Conservation (phyloP, 2,888 invertebrate genomes). For the Drosophila infuscata region DNA sequence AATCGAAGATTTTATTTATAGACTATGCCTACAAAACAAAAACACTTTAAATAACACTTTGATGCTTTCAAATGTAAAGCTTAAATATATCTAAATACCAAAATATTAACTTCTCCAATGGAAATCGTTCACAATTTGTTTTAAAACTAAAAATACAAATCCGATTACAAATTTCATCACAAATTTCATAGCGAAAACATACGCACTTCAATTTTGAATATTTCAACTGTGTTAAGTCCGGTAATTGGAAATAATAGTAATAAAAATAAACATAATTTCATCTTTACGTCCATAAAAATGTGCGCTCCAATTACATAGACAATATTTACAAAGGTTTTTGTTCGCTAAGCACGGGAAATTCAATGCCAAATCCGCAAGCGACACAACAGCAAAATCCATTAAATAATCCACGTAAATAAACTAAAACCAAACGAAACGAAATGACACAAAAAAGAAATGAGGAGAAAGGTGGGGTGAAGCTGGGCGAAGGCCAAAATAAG, state of each 20-base stretch:
- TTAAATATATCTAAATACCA: neutral
- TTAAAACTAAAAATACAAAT: neutral
- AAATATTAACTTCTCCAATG: neutral
- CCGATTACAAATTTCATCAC: neutral
- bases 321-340: slow-evolving; percentile 64
- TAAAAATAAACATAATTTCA: slow-evolving; percentile 30
- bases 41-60: neutral
- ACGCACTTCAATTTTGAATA: slow-evolving; percentile 1
- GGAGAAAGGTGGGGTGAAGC: neutral
- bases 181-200: slow-evolving; percentile 5
- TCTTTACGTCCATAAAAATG: slow-evolving; percentile 43
- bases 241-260: slow-evolving; percentile 12
- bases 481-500: slow-evolving; percentile 18
- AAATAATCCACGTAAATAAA: slow-evolving; percentile 78
- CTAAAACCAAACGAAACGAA: slow-evolving; percentile 53
- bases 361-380: slow-evolving; percentile 63
- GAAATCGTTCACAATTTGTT: neutral
- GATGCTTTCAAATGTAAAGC: neutral
- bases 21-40: neutral
- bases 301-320: slow-evolving; percentile 69
- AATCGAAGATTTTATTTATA: slow-evolving; percentile 13
- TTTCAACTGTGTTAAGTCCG: slow-evolving; percentile 32
- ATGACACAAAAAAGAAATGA: slow-evolving; percentile 52
- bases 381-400: slow-evolving; percentile 62
- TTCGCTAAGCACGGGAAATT: slow-evolving; percentile 54